A percentile compares a stretch with the other conserved stretches of the same genome.
Evolutionary conservation across 2,113 vertebrate species (phyloP).

Genomic region (Oenanthe oenanthe): DNA sequence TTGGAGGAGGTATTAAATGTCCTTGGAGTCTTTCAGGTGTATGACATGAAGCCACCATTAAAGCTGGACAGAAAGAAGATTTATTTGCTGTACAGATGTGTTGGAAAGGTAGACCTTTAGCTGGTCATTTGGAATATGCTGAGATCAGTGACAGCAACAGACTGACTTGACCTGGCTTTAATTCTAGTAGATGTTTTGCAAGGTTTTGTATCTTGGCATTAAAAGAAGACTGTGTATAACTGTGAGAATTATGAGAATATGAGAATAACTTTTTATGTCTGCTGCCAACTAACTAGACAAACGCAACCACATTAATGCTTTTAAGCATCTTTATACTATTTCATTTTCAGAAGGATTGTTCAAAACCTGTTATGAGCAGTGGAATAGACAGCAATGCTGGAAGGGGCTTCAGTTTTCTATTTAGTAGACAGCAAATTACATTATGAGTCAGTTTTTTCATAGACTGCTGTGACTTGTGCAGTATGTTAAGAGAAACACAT

Average conservation of each 20-base stretch:
- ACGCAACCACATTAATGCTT: background rate
- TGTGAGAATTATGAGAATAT: background rate
- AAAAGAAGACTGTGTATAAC: background rate
- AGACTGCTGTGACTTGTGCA: background rate
- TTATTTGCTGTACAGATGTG: background rate
- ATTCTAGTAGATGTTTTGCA: background rate
- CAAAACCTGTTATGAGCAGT: background rate
- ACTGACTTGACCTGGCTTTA: background rate
- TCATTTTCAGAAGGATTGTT: background rate
- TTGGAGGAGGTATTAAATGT: background rate
- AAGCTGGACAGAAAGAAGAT: background rate
- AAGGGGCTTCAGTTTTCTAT: background rate
- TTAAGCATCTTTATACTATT: background rate
- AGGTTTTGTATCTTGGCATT: background rate
- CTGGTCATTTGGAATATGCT: background rate
- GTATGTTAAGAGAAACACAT: background rate
- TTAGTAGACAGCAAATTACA: background rate
- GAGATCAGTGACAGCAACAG: background rate
- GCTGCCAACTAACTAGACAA: background rate
- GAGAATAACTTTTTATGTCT: background rate
- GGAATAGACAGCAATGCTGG: background rate
- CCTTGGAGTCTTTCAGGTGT: background rate
- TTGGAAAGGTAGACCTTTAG: background rate
- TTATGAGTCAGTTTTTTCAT: background rate
- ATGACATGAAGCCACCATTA: background rate